Evolutionary conservation across 2,888 invertebrate species (phyloP).

Genomic region (Acleris emargana): DNA sequence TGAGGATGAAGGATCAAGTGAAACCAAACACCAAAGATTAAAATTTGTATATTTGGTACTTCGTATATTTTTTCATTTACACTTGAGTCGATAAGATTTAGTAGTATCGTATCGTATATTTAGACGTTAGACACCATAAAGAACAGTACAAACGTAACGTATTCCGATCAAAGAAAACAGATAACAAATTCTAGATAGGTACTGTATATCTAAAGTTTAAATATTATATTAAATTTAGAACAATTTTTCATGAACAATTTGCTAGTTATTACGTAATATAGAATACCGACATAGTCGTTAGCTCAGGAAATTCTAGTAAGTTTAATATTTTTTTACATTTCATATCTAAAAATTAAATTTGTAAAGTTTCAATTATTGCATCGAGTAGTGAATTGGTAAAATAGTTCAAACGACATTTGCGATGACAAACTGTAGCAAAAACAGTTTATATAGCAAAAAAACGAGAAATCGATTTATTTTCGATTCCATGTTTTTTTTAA

Average conservation of each 20-base stretch:
- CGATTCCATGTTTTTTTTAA: constrained; percentile 39
- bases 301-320: constrained; percentile 28
- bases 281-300: constrained; percentile 59
- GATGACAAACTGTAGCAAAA: constrained; percentile 48
- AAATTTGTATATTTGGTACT: constrained; percentile 84
- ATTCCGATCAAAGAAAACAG: constrained; percentile 65
- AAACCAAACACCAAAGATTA: constrained; percentile 72
- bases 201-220: constrained; percentile 49
- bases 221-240: constrained; percentile 72
- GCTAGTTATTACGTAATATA: constrained; percentile 60
- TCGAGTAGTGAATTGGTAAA: constrained; percentile 36
- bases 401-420: constrained; percentile 45
- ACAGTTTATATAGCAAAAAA: constrained; percentile 40
- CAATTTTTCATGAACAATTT: constrained; percentile 79
- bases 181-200: constrained; percentile 75
- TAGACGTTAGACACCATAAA: constrained; percentile 55
- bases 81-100: constrained; percentile 79
- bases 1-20: constrained; percentile 25
- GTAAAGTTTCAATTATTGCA: constrained; percentile 53
- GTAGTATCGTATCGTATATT: constrained; percentile 74
- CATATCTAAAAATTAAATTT: constrained; percentile 33
- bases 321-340: constrained; percentile 24
- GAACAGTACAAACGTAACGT: constrained; percentile 73
- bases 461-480: constrained; percentile 39
- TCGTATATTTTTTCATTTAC: constrained; percentile 82